Evolutionary conservation across 2,888 invertebrate species (phyloP).

Genomic region (Apodemia duryi): DNA sequence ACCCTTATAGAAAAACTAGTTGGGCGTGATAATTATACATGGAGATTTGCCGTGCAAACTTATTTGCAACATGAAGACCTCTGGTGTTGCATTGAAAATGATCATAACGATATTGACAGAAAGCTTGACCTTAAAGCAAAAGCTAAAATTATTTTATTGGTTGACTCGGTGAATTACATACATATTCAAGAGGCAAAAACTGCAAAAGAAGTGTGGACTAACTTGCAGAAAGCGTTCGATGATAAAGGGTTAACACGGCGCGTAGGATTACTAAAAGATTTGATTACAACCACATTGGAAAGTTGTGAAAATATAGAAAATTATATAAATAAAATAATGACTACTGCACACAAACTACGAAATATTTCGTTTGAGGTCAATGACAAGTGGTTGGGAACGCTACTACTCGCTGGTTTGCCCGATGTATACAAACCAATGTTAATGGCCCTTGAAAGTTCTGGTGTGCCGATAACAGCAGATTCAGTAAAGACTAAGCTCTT

Average conservation of each 20-base stretch:
- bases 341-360: slow-evolving; percentile 29
- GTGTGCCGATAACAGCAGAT: slow-evolving; percentile 12
- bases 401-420: slow-evolving; percentile 30
- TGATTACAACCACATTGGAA: slow-evolving; percentile 29
- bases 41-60: slow-evolving; percentile 32
- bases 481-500: slow-evolving; percentile 7
- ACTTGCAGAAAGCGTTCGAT: slow-evolving; percentile 25
- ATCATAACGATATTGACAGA: slow-evolving; percentile 7
- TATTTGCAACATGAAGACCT: slow-evolving; percentile 32
- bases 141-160: slow-evolving; percentile 1
- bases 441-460: slow-evolving; percentile 23
- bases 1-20: slow-evolving; percentile 28
- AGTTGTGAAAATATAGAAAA: slow-evolving; percentile 28
- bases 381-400: slow-evolving; percentile 33
- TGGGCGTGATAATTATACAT: slow-evolving; percentile 33
- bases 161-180: slow-evolving; percentile 29
- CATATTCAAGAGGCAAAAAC: slow-evolving; percentile 29
- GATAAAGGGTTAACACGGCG: slow-evolving; percentile 29
- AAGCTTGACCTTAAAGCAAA: slow-evolving; percentile 16
- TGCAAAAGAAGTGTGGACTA: slow-evolving; percentile 24
- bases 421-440: slow-evolving; percentile 29
- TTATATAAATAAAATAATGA: slow-evolving; percentile 32
- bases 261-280: slow-evolving; percentile 30
- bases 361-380: slow-evolving; percentile 30
- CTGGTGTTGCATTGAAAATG: slow-evolving; percentile 25